Evolutionary conservation across 2,888 invertebrate species (phyloP), one percentile per base, ranked within the genome.

Genomic region (Hydrotaea diabolus): DNA sequence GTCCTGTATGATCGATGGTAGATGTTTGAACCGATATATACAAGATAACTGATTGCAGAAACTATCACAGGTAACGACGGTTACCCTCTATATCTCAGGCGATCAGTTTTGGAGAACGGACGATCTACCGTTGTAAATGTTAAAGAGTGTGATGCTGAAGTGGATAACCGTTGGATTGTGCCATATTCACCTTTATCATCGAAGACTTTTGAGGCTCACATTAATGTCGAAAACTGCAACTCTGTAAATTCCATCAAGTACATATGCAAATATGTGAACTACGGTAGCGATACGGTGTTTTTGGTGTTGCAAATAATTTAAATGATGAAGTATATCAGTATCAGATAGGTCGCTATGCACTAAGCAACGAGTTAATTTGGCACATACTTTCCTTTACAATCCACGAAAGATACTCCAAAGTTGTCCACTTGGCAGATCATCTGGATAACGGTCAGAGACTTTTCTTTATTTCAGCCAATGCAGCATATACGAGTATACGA

Each of bases 211-310:
- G 86, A 90, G 64, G 89, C 90, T 0, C 91, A 92, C 83, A 90
- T 90, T 15, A 92, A 92, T 86, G 91, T 92, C 15, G 92, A 93
- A 82, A 89, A 75, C 81, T 93, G 92, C 86, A 89, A 88, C 87
- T 92, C 92, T 0, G 90, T 93, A 0, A 91, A 92, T 80, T 88
- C 88, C 0, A 91, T 92, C 43, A 92, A 91, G 87, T 92, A 91
- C 83, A 89, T 93, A 81, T 91, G 90, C 86, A 92, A 92, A 87
- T 93, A 93, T 87, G 90, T 93, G 36, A 91, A 87, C 75, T 92
- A 92, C 90, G 91, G 91, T 46, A 90, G 89, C 84, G 91, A 92
- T 83, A 89, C 90, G 90, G 85, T 81, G 73, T 84, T n/a, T 57
- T 86, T 72, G 84, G 80, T 36, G 55, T 57, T n/a, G n/a, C n/a